A percentile compares a stretch with the other conserved stretches of the same genome.
These are phyloP conservation scores for Scaptomyza pallida DNA, from an alignment of 1,140 invertebrate species.

Conservation along the genomic window DNA sequence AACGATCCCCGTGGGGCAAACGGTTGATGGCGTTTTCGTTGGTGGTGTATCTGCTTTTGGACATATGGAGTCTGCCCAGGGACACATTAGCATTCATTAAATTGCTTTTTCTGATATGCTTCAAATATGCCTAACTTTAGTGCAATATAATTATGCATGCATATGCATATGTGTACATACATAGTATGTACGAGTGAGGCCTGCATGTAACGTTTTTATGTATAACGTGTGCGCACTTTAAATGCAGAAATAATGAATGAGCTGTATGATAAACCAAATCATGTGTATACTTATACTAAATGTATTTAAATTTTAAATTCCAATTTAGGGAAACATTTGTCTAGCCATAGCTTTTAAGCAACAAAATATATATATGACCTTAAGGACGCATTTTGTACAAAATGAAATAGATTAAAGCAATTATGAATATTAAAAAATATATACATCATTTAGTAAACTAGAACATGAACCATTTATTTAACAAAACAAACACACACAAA, in stretches of 20 bases:
- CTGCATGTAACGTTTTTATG: constrained; percentile 14
- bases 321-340: constrained; percentile 79
- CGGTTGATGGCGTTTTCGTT: constrained; percentile 21
- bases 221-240: constrained; percentile 32
- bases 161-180: constrained; percentile 16
- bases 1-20: constrained; percentile 74
- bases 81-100: constrained; percentile 30
- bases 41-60: constrained; percentile 50
- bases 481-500: constrained; percentile 22
- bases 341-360: constrained; percentile 72
- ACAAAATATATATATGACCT: constrained; percentile 38
- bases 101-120: constrained; percentile 46
- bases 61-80: constrained; percentile 34
- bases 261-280: constrained; percentile 50
- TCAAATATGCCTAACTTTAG: constrained; percentile 43
- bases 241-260: constrained; percentile 29
- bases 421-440: constrained; percentile 39
- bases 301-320: constrained; percentile 80
- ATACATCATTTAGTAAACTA: constrained; percentile 8
- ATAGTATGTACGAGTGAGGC: constrained; percentile 12
- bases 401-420: constrained; percentile 76
- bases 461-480: constrained; percentile 9
- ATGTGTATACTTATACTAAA: constrained; percentile 63
- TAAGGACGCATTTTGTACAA: constrained; percentile 81
- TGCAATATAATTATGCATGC: constrained; percentile 34